phyloP scores from a whole-genome alignment of 92 coral and sea anemone genomes.

The Porites cylindrica region DNA sequence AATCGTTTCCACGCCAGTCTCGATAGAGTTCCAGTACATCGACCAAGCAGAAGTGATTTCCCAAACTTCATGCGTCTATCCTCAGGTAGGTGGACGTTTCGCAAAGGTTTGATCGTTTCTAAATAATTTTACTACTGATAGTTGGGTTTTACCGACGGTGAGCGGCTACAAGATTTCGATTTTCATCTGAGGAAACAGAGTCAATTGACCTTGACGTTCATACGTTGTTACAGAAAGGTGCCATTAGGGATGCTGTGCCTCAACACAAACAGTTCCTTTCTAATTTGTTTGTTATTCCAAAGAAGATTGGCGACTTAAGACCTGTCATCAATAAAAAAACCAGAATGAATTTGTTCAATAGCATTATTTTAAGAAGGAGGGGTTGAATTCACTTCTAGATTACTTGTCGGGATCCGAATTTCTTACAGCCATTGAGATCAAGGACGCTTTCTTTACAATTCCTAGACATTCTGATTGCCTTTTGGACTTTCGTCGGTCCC shows the following conservation, averaged over 20 bases:
- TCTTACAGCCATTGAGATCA: slow-evolving; percentile 24
- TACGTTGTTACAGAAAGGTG: slow-evolving; percentile 25
- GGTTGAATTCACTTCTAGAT: slow-evolving; percentile 22
- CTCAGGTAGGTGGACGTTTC: slow-evolving; percentile 57
- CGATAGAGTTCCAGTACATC: slow-evolving; percentile 20
- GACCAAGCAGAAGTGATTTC: slow-evolving; percentile 40
- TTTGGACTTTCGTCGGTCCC: slow-evolving; percentile 44
- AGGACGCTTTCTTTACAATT: slow-evolving; percentile 41
- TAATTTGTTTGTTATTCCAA: slow-evolving; percentile 21
- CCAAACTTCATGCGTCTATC: slow-evolving; percentile 11
- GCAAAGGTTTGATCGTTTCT: slow-evolving; percentile 37
- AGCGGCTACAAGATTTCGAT: slow-evolving; percentile 49
- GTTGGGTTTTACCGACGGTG: slow-evolving; percentile 49
- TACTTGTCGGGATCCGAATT: slow-evolving; percentile 12
- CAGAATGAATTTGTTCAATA: slow-evolving; percentile 45
- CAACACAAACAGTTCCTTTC: slow-evolving; percentile 29
- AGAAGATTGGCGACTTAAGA: slow-evolving; percentile 19
- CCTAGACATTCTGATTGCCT: slow-evolving; percentile 5
- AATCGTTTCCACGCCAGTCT: slow-evolving; percentile 7
- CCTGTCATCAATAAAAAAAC: slow-evolving; percentile 53
- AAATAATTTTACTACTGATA: slow-evolving; percentile 27
- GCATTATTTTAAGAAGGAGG: slow-evolving; percentile 45
- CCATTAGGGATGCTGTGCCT: slow-evolving; percentile 10
- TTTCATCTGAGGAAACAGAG: background rate
- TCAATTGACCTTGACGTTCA: slow-evolving; percentile 8